Evolutionary conservation across 2,888 invertebrate species (phyloP).

Genomic region (Heteromurus nitidus): DNA sequence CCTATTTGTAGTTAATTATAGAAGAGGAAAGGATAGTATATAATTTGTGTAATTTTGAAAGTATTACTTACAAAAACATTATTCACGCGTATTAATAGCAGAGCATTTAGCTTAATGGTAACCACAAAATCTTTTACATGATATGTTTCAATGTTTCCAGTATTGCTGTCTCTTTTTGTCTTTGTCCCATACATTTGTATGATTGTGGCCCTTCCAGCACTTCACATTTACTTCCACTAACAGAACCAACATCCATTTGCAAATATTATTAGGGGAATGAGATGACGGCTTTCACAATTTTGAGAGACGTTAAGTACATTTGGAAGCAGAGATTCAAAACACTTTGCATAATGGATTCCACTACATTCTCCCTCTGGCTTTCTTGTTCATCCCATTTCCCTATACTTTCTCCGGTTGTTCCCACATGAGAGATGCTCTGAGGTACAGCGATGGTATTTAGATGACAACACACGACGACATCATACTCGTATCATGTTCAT

Average conservation of each 20-base stretch:
- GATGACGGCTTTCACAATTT: constrained; percentile 8
- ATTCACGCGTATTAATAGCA: too few relatives aligned
- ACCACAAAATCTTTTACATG: too few relatives aligned
- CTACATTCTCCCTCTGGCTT: background rate
- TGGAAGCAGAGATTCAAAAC: constrained; percentile 8
- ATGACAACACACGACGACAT: background rate
- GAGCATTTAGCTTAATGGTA: too few relatives aligned
- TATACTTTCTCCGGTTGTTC: background rate
- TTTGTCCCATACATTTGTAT: background rate
- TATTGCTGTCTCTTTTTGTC: background rate
- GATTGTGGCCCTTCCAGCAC: background rate
- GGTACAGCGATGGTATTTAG: too few relatives aligned
- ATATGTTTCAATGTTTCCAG: background rate
- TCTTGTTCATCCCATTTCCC: background rate
- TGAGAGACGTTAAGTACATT: constrained; percentile 8
- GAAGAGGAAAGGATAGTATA: too few relatives aligned
- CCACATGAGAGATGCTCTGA: too few relatives aligned
- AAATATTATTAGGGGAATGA: background rate
- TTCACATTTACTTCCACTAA: too few relatives aligned
- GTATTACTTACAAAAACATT: too few relatives aligned
- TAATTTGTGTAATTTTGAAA: too few relatives aligned
- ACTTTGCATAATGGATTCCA: constrained; percentile 9
- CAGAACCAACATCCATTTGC: too few relatives aligned
- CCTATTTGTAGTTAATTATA: too few relatives aligned
- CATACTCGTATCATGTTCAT: background rate